These are phyloP conservation scores for Gasterosteus aculeatus DNA, from an alignment of 2,113 vertebrate species.

Conservation along the genomic window DNA sequence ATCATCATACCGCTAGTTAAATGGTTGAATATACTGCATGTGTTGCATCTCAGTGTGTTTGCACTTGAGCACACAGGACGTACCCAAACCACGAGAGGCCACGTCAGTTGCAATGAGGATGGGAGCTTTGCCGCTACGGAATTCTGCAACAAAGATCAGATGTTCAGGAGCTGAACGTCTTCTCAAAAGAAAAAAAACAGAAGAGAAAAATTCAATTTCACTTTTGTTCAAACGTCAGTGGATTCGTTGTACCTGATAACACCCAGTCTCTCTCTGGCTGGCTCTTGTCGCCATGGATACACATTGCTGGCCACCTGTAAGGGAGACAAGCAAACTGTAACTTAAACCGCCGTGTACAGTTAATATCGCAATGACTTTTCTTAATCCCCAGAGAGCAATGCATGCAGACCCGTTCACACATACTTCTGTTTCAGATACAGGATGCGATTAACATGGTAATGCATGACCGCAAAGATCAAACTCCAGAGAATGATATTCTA, in stretches of 20 bases:
- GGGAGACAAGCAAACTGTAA: slow-evolving; percentile 9
- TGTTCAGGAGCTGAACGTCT: background rate
- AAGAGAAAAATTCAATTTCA: background rate
- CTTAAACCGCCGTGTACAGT: background rate
- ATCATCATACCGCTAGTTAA: background rate
- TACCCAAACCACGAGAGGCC: slow-evolving; percentile 97
- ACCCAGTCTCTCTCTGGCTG: slow-evolving; percentile 98
- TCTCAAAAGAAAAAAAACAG: background rate
- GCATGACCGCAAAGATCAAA: background rate
- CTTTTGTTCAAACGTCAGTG: slow-evolving; percentile 40
- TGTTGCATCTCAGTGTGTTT: background rate
- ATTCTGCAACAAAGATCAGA: slow-evolving; percentile 84
- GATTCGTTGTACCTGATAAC: slow-evolving; percentile 84
- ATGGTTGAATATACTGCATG: slow-evolving; percentile 4
- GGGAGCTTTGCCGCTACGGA: slow-evolving; percentile 95
- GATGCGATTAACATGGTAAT: background rate
- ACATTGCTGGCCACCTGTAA: slow-evolving; percentile 92
- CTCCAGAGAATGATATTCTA: background rate
- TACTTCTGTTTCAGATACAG: background rate
- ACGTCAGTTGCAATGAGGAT: slow-evolving; percentile 98
- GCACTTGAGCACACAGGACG: slow-evolving; percentile 73
- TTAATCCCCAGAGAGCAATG: background rate
- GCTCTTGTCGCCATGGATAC: slow-evolving; percentile 98
- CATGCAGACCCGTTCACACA: background rate
- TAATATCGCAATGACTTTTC: background rate